Base-by-base conservation (phyloP, 2,797 vertebrate species). In the Columba guinea region DNA sequence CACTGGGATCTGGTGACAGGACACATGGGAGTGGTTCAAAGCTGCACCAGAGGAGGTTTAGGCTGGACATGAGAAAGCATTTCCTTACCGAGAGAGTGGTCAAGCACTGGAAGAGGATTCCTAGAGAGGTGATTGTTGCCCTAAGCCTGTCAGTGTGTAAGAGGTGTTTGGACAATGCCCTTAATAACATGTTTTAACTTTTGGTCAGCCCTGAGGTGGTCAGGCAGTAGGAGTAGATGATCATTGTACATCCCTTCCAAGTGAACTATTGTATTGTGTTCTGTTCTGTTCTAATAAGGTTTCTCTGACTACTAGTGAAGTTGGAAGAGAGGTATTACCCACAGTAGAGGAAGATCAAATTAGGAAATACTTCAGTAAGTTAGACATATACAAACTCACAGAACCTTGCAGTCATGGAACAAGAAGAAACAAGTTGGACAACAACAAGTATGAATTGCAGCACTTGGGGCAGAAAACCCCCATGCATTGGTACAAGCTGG, bases 11-110 rank as follows among this genome's bases (percentile, higher is more conserved):
- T 39, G 24, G 7, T 27, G 20, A n/a, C 6, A 30, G 5, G 60
- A 75, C 26, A 0, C 0, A 0, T 63, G 13, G 34, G 30, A 63
- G 55, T 13, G 15, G 9, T 51, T 63, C 53, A 63, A 59, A 79
- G 20, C 23, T 55, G 23, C 16, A 3, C 14, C 44, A 67, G 21
- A 9, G 8, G 7, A 75, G 7, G 10, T 5, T 68, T 6, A 93
- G 39, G 20, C 7, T 30, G 4, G 14, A 85, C 14, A n/a, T 49
- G 6, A 23, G 28, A n/a, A 77, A 56, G 2, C 18, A 46, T 27
- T 82, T 90, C 2, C 70, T 51, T 75, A 30, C 17, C 0, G 1
- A 74, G 41, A 64, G 10, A 10, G 26, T 26, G 44, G 21, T 28
- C 17, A 41, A 60, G 76, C 22, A 41, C 16, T 44, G 32, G 24